A percentile compares a stretch with the other conserved stretches of the same genome.
phyloP scores from a whole-genome alignment of 2,113 vertebrate species.

The Oryzias javanicus region DNA sequence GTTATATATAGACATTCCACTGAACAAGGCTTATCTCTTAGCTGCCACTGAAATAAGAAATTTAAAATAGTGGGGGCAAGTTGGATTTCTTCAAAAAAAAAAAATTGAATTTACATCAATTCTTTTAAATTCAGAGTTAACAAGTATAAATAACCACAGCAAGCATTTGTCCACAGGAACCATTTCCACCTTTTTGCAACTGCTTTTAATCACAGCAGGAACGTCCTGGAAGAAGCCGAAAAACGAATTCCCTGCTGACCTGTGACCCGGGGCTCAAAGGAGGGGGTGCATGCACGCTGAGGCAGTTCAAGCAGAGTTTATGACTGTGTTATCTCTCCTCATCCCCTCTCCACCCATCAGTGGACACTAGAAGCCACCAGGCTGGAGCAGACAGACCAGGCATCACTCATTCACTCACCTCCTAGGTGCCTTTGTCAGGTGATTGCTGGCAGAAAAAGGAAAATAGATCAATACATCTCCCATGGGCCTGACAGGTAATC shows the following conservation, averaged over 20 bases:
- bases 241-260: constrained; percentile 50
- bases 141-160: constrained; percentile 48
- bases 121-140: constrained; percentile 47
- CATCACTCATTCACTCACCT: constrained; percentile 80
- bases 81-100: constrained; percentile 21
- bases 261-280: constrained; percentile 38
- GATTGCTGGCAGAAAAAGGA: constrained; percentile 83
- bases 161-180: constrained; percentile 68
- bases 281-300: constrained; percentile 56
- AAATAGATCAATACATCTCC: constrained; percentile 87
- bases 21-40: constrained; percentile 57
- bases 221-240: constrained; percentile 45
- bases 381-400: constrained; percentile 56
- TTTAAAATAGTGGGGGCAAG: constrained; percentile 7
- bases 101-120: constrained; percentile 13
- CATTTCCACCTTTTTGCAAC: constrained; percentile 44
- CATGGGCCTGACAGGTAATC: constrained; percentile 83
- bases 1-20: constrained; percentile 51
- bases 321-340: constrained; percentile 67
- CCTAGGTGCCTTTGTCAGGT: constrained; percentile 83
- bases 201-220: constrained; percentile 32
- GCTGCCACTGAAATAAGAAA: constrained; percentile 44
- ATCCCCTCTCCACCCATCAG: constrained; percentile 63
- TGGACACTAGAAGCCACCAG: constrained; percentile 66
- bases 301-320: constrained; percentile 77